Percentiles rank a stretch among this genome's conserved stretches.
Evolutionary conservation across 2,888 invertebrate species (phyloP).

Genomic region (Dynastes hyllus): DNA sequence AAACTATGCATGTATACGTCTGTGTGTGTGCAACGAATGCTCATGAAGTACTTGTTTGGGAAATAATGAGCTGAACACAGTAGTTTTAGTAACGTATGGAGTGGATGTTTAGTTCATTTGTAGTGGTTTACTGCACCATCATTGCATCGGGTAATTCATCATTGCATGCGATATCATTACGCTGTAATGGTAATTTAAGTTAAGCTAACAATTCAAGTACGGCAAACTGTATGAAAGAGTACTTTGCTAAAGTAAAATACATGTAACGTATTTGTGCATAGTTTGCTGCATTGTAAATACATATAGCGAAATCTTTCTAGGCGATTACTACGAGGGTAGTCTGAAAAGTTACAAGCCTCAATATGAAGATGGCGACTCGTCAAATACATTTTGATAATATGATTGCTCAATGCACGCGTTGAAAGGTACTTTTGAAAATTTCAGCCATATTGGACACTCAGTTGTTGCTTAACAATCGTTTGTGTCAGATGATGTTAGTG

Average conservation of each 20-base stretch:
- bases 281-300: not conserved
- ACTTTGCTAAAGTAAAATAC: conserved; percentile 23
- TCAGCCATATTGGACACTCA: no score
- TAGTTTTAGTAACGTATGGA: not conserved
- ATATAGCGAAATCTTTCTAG: not conserved
- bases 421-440: no score
- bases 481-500: no score
- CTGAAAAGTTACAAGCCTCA: no score
- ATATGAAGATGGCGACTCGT: no score
- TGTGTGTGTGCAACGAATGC: conserved; percentile 14
- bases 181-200: conserved; percentile 55
- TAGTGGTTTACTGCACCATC: conserved; percentile 42
- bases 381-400: no score
- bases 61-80: conserved; percentile 53
- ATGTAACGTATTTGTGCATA: not conserved
- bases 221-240: conserved; percentile 32
- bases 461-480: no score
- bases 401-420: no score
- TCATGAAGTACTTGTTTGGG: conserved; percentile 50
- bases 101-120: not conserved
- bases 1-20: not conserved
- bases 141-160: conserved; percentile 56
- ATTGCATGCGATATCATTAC: conserved; percentile 57
- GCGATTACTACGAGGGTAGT: no score
- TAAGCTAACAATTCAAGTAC: conserved; percentile 47